Evolutionary conservation across 2,888 invertebrate species (phyloP).

Genomic region (Hirudinaria manillensis): DNA sequence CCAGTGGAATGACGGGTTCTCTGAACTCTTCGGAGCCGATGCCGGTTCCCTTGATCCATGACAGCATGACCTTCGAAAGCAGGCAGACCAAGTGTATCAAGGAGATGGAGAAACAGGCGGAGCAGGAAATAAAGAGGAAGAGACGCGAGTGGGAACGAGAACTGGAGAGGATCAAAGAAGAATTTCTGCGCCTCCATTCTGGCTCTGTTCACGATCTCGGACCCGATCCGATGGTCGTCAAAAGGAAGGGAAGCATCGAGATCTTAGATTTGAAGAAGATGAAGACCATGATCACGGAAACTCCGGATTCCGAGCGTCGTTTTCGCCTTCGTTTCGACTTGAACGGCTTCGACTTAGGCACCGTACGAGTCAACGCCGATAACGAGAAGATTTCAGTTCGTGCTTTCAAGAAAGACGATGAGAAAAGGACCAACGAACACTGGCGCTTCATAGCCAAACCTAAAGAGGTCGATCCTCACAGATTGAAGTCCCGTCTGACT

Average conservation of each 20-base stretch:
- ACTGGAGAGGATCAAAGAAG: constrained; percentile 40
- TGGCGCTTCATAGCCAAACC: constrained; percentile 39
- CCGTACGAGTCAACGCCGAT: constrained; percentile 37
- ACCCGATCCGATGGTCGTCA: constrained; percentile 37
- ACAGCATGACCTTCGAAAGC: constrained; percentile 38
- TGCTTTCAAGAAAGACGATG: constrained; percentile 35
- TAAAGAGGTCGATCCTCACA: constrained; percentile 38
- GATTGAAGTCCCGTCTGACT: constrained; percentile 38
- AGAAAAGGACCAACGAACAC: constrained; percentile 31
- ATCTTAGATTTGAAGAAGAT: constrained; percentile 38
- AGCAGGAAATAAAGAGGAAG: constrained; percentile 38
- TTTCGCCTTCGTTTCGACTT: constrained; percentile 40
- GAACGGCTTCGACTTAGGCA: constrained; percentile 33
- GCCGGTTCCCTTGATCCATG: constrained; percentile 36
- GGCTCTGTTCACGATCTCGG: constrained; percentile 38
- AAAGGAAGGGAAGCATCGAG: constrained; percentile 39
- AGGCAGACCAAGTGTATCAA: constrained; percentile 35
- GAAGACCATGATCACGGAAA: constrained; percentile 40
- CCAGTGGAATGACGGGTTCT: constrained; percentile 26
- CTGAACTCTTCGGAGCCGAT: constrained; percentile 24
- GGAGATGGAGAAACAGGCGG: constrained; percentile 39
- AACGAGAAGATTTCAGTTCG: constrained; percentile 36
- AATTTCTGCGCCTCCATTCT: constrained; percentile 37
- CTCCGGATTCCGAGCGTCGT: constrained; percentile 37
- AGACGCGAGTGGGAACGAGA: constrained; percentile 39